phyloP scores from a whole-genome alignment of 1,140 invertebrate genomes.

The Panagrolaimus sp. region DNA sequence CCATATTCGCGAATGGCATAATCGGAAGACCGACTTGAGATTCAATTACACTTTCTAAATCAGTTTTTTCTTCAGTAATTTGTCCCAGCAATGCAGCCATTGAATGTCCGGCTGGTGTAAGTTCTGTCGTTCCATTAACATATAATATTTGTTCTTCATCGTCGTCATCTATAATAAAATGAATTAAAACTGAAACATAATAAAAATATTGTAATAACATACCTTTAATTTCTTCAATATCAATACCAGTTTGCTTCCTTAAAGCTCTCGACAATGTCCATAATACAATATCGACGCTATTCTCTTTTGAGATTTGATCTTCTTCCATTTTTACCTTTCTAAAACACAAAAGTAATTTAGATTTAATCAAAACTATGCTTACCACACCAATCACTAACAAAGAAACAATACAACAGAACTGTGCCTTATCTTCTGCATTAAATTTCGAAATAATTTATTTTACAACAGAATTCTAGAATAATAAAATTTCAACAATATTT shows the following conservation, averaged over 20 bases:
- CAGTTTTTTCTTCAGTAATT: neutral
- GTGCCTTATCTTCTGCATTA: too few species aligned
- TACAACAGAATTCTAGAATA: too few species aligned
- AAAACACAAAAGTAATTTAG: too few species aligned
- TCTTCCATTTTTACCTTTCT: too few species aligned
- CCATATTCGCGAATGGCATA: slow-evolving; percentile 91
- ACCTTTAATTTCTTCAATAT: slow-evolving; percentile 1
- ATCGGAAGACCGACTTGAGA: neutral
- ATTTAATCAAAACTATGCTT: too few species aligned
- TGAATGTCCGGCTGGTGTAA: slow-evolving; percentile 1
- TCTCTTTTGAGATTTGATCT: too few species aligned
- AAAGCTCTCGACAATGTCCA: slow-evolving; percentile 3
- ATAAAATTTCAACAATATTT: too few species aligned
- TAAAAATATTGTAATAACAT: neutral
- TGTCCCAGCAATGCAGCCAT: neutral
- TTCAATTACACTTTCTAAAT: slow-evolving; percentile 2
- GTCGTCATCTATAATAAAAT: neutral
- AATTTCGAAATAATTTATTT: too few species aligned
- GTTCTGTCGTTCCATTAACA: neutral
- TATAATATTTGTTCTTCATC: slow-evolving; percentile 4
- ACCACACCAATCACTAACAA: too few species aligned
- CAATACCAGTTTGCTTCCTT: neutral
- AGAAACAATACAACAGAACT: too few species aligned
- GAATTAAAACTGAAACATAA: neutral
- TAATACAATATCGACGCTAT: neutral